phyloP scores from a whole-genome alignment of 2,888 invertebrate species.

The Drosophila parthenogenetica region DNA sequence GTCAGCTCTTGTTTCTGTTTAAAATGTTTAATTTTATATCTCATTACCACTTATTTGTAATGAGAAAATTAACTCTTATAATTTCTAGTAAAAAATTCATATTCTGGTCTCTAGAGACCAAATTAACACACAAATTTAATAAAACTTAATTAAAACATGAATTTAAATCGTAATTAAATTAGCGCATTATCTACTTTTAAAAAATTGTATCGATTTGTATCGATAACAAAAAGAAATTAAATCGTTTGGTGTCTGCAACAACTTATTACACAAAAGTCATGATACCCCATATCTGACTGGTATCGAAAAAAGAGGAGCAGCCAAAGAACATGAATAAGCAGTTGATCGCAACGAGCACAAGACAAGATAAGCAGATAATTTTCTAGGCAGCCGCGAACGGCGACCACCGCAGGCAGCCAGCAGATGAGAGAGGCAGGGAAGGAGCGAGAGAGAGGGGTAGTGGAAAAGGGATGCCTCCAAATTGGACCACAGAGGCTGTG shows the following conservation, averaged over 20 bases:
- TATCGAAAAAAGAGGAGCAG: slow-evolving; percentile 48
- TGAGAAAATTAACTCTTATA: too few relatives aligned
- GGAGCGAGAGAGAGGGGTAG: slow-evolving; percentile 7
- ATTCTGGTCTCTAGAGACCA: too few relatives aligned
- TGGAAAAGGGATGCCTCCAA: slow-evolving; percentile 58
- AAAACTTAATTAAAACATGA: too few relatives aligned
- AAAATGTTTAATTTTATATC: too few relatives aligned
- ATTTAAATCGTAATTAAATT: too few relatives aligned
- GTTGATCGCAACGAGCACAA: slow-evolving; percentile 79
- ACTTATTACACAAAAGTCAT: slow-evolving; percentile 24
- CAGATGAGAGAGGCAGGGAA: slow-evolving; percentile 6
- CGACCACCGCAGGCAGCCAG: slow-evolving; percentile 52
- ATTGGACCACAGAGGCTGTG: slow-evolving; percentile 82
- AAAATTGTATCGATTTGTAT: too few relatives aligned
- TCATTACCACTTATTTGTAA: too few relatives aligned
- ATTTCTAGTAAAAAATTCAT: too few relatives aligned
- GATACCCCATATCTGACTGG: slow-evolving; percentile 43
- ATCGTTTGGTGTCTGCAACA: not conserved
- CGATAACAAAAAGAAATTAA: not conserved
- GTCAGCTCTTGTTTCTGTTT: too few relatives aligned
- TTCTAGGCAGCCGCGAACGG: slow-evolving; percentile 64
- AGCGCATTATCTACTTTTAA: too few relatives aligned
- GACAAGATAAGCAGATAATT: slow-evolving; percentile 83
- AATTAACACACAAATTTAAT: too few relatives aligned
- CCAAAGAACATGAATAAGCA: slow-evolving; percentile 82